A percentile compares a stretch with the other conserved stretches of the same genome.
These are phyloP conservation scores for Chaetorhynchus papuensis DNA, from an alignment of 2,113 vertebrate species.

Conservation along the genomic window DNA sequence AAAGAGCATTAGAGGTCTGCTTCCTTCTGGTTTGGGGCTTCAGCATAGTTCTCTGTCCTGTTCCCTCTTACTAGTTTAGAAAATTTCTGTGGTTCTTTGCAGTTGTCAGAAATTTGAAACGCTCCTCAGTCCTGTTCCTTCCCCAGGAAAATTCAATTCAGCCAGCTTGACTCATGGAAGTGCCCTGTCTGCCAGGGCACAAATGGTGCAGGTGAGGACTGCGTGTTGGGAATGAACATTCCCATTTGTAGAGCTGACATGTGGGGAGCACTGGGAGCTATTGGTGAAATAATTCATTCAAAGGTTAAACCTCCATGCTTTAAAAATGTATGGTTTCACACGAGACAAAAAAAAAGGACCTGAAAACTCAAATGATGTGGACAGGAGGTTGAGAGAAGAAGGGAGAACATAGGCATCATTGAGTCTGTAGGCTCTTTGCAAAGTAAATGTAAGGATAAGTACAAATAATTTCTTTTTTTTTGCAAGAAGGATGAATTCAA, in stretches of 20 bases:
- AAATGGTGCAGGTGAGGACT: neutral
- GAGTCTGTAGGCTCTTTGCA: neutral
- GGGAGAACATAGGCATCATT: fast-evolving
- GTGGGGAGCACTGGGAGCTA: neutral
- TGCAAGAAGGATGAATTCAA: neutral
- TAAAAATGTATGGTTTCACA: neutral
- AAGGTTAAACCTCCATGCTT: neutral
- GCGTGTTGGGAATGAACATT: neutral
- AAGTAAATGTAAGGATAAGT: neutral
- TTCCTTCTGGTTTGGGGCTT: neutral
- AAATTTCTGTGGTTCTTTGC: neutral
- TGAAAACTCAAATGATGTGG: neutral
- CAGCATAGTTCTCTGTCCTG: neutral
- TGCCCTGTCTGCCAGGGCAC: neutral
- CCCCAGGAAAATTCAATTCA: neutral
- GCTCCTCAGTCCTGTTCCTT: neutral
- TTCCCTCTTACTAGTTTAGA: neutral
- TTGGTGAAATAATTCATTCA: neutral
- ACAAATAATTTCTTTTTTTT: neutral
- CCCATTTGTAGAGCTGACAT: neutral
- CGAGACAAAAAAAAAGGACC: neutral
- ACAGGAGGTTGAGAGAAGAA: neutral
- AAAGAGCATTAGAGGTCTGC: neutral
- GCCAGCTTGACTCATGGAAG: neutral
- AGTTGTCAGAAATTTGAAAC: neutral